Base-by-base conservation (phyloP, 2,888 invertebrate species). In the Mythimna pallens region DNA sequence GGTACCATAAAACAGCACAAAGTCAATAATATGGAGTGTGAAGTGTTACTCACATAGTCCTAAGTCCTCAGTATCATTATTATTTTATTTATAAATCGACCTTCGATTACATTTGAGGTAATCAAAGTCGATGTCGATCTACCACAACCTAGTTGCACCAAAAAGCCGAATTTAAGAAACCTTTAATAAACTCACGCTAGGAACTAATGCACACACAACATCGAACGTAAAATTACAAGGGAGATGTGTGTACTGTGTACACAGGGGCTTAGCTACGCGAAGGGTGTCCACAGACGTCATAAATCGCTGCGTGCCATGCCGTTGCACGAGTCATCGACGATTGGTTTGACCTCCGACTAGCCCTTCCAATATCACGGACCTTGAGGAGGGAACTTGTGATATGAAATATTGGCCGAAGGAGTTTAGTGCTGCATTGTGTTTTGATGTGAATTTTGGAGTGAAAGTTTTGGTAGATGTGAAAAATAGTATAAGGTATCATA, bases 201-300 rank as follows among this genome's bases (percentile, higher is more conserved):
- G 61, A 22, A 70, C 58, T 68, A 69, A 69, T 36, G 68, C 75
- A 83, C 65, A 75, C 65, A 76, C n/a, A 73, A 71, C 67, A 76
- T 61, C 36, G 65, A 47, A 81, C 82, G 62, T 68, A 74, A 86
- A 80, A 85, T 82, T 82, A 76, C 69, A 69, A 81, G 82, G 76
- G 82, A 81, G 81, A 83, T 83, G 86, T 89, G 87, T 86, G 52
- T 76, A 25, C 79, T 80, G 62, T 73, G 86, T 86, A 87, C 85
- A 87, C 84, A 87, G 82, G 83, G 87, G 87, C 86, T 84, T 79
- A 80, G 86, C 83, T 88, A 88, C 86, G 84, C 85, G 86, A 87
- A 87, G 89, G 90, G 88, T 83, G 87, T 86, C 87, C 86, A 81
- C 90, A 90, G 86, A 88, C 86, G 87, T 90, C 92, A 93, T 92